phyloP scores from a whole-genome alignment of 2,888 invertebrate species.

The Ceratothoa steindachneri region DNA sequence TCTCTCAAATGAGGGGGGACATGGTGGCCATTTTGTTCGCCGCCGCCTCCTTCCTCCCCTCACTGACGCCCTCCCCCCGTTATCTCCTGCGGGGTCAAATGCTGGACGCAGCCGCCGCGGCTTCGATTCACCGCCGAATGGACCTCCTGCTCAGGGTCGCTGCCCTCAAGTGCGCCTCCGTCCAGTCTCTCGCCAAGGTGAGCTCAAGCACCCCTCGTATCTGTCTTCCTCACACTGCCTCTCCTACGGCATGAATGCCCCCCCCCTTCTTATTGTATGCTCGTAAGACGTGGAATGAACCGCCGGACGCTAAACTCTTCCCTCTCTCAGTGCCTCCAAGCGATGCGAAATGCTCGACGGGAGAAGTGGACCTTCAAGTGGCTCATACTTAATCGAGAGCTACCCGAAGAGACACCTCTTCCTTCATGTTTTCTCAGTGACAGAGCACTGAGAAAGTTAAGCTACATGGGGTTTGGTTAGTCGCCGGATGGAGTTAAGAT shows the following conservation, averaged over 20 bases:
- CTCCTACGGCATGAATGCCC: too few relatives aligned
- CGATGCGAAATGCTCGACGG: too few relatives aligned
- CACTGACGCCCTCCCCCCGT: conserved; percentile 28
- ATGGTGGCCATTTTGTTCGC: conserved; percentile 28
- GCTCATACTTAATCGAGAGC: too few relatives aligned
- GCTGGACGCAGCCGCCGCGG: conserved; percentile 26
- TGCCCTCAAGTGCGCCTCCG: conserved; percentile 36
- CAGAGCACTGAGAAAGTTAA: too few relatives aligned
- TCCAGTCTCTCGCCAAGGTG: conserved; percentile 22
- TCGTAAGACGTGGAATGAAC: too few relatives aligned
- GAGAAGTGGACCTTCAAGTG: too few relatives aligned
- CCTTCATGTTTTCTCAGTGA: too few relatives aligned
- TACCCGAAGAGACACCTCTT: too few relatives aligned
- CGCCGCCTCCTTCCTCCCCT: conserved; percentile 36
- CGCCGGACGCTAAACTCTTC: not conserved
- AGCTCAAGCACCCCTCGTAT: not conserved
- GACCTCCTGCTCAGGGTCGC: conserved; percentile 40
- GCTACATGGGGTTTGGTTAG: too few relatives aligned
- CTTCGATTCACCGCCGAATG: conserved; percentile 40
- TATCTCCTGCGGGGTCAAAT: conserved; percentile 31
- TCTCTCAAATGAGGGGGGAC: conserved; percentile 33
- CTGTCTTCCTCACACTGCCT: not conserved
- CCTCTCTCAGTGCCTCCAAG: too few relatives aligned
- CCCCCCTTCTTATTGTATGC: too few relatives aligned
- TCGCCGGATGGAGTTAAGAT: too few relatives aligned